A percentile compares a stretch with the other conserved stretches of the same genome.
phyloP scores from a whole-genome alignment of 2,888 invertebrate genomes.

The Panzeria rudis region DNA sequence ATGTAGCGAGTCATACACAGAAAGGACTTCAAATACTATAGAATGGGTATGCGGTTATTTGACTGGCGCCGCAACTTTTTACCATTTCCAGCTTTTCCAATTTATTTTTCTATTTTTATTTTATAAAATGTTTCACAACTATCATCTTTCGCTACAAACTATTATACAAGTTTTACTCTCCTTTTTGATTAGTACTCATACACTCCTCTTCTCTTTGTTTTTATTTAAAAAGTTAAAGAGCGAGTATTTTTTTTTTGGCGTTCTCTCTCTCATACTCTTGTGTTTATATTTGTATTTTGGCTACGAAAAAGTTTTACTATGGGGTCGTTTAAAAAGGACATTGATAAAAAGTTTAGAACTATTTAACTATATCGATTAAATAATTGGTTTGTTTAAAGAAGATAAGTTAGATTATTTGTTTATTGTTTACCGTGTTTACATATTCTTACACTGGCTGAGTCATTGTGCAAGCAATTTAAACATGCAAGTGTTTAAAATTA shows the following conservation, averaged over 20 bases:
- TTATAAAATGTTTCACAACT: slow-evolving; percentile 41
- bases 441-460: background rate
- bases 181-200: slow-evolving; percentile 20
- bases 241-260: background rate
- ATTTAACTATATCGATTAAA: background rate
- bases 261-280: slow-evolving; percentile 21
- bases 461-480: background rate
- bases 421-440: background rate
- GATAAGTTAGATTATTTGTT: background rate
- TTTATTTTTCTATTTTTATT: slow-evolving; percentile 8
- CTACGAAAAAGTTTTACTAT: background rate
- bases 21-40: slow-evolving; percentile 30
- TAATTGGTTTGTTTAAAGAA: background rate
- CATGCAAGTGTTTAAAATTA: background rate
- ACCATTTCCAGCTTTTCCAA: slow-evolving; percentile 30
- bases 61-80: slow-evolving; percentile 78
- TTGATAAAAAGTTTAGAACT: background rate
- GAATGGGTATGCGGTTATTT: slow-evolving; percentile 68
- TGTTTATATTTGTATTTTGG: background rate
- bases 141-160: slow-evolving; percentile 23
- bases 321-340: background rate
- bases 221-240: background rate
- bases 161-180: slow-evolving; percentile 18
- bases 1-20: slow-evolving; percentile 22
- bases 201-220: slow-evolving; percentile 8